These are phyloP conservation scores for Amblyteles armatorius DNA, from an alignment of 2,888 invertebrate species.

Conservation along the genomic window DNA sequence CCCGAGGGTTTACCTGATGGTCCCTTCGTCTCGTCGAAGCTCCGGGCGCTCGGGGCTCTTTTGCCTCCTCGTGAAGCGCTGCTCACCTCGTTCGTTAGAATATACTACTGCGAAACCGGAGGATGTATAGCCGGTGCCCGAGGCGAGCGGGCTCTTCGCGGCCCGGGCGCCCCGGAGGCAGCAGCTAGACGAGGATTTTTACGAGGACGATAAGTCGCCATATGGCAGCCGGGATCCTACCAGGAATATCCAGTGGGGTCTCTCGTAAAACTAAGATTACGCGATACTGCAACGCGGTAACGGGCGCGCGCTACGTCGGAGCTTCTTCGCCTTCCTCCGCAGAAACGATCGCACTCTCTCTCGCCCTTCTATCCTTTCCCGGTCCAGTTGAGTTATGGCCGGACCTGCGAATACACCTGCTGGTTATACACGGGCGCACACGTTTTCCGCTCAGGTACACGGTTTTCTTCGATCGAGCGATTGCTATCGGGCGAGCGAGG, in stretches of 20 bases:
- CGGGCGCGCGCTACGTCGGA: slow-evolving; percentile 9
- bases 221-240: slow-evolving; percentile 56
- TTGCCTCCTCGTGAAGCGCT: slow-evolving; percentile 60
- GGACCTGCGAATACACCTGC: slow-evolving; percentile 20
- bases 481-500: neutral
- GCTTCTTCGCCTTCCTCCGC: slow-evolving; percentile 30
- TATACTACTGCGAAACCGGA: slow-evolving; percentile 29
- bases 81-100: slow-evolving; percentile 66
- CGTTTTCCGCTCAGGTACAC: neutral
- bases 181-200: slow-evolving; percentile 57
- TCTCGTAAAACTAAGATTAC: slow-evolving; percentile 68
- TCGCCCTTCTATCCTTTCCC: neutral
- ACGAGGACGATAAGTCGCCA: slow-evolving; percentile 68
- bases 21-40: slow-evolving; percentile 55
- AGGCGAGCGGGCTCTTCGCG: slow-evolving; percentile 49
- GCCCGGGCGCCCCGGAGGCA: slow-evolving; percentile 10
- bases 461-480: slow-evolving; percentile 25
- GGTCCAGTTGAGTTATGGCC: slow-evolving; percentile 31
- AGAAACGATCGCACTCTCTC: slow-evolving; percentile 13
- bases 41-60: slow-evolving; percentile 50
- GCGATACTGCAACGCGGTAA: slow-evolving; percentile 48
- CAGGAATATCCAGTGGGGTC: slow-evolving; percentile 58
- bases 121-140: slow-evolving; percentile 25
- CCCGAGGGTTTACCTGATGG: slow-evolving; percentile 51
- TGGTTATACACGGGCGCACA: neutral